A percentile compares a stretch with the other conserved stretches of the same genome.
Evolutionary conservation across 2,888 invertebrate genomes (phyloP).

Genomic region (Clanis bilineata): DNA sequence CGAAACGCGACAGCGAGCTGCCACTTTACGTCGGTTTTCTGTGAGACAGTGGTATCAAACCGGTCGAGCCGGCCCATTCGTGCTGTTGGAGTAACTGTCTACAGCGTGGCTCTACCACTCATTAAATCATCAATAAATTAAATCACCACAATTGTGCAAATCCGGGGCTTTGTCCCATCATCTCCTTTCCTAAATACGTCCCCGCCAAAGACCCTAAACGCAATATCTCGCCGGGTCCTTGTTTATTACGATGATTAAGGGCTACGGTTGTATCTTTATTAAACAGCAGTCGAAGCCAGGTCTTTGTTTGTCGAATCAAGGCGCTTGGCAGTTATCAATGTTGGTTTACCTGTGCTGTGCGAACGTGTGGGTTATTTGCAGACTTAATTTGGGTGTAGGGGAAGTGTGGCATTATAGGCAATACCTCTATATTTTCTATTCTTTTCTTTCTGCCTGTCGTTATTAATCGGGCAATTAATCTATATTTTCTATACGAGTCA

Average conservation of each 20-base stretch:
- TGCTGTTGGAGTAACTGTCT: no score
- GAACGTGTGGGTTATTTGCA: neutral
- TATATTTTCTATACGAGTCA: no score
- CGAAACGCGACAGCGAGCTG: no score
- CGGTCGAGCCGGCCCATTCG: no score
- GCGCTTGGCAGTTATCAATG: constrained; percentile 6
- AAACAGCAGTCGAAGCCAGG: constrained; percentile 22
- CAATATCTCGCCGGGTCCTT: constrained; percentile 22
- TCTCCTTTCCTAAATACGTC: neutral
- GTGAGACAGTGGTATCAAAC: no score
- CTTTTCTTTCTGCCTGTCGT: no score
- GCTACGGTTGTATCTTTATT: constrained; percentile 33
- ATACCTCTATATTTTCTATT: no score
- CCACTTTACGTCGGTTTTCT: no score
- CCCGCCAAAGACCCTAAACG: constrained; percentile 1
- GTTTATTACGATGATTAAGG: constrained; percentile 38
- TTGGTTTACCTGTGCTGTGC: constrained; percentile 5
- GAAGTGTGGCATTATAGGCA: neutral
- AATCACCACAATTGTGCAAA: neutral
- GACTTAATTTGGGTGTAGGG: constrained; percentile 5
- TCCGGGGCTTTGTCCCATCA: no score
- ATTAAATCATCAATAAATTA: no score
- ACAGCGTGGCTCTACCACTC: no score
- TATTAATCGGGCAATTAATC: no score
- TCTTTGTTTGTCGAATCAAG: constrained; percentile 11